These are phyloP conservation scores for Aporrectodea caliginosa DNA, from an alignment of 1,140 invertebrate genomes.

Conservation along the genomic window DNA sequence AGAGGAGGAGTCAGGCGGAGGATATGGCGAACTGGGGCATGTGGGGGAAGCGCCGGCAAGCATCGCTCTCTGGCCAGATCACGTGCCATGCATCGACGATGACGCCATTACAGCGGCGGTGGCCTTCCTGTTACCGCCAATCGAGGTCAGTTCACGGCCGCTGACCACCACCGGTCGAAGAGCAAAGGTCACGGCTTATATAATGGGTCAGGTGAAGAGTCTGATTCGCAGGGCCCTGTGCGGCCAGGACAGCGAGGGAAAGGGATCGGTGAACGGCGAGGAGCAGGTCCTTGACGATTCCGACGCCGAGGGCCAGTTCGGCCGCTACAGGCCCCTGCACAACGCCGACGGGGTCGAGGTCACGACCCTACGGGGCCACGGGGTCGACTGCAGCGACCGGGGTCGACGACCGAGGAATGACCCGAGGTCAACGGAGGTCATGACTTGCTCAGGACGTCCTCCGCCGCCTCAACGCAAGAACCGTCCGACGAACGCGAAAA, in stretches of 20 bases:
- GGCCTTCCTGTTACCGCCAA: background rate
- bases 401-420: too few species aligned
- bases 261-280: background rate
- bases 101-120: background rate
- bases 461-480: background rate
- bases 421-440: background rate
- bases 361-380: background rate
- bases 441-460: background rate
- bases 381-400: background rate
- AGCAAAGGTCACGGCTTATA: background rate
- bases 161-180: background rate
- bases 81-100: too few species aligned
- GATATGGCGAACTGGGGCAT: too few species aligned
- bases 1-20: too few species aligned
- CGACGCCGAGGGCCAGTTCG: constrained; percentile 24
- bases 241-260: constrained; percentile 12
- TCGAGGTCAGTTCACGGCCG: background rate
- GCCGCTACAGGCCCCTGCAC: constrained; percentile 21
- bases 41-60: too few species aligned
- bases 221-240: constrained; percentile 20
- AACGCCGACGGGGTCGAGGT: background rate
- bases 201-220: constrained; percentile 29
- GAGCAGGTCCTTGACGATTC: constrained; percentile 14
- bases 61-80: too few species aligned
- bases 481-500: background rate